Evolutionary conservation across 2,113 vertebrate genomes (phyloP).

Genomic region (Gasterosteus nipponicus): DNA sequence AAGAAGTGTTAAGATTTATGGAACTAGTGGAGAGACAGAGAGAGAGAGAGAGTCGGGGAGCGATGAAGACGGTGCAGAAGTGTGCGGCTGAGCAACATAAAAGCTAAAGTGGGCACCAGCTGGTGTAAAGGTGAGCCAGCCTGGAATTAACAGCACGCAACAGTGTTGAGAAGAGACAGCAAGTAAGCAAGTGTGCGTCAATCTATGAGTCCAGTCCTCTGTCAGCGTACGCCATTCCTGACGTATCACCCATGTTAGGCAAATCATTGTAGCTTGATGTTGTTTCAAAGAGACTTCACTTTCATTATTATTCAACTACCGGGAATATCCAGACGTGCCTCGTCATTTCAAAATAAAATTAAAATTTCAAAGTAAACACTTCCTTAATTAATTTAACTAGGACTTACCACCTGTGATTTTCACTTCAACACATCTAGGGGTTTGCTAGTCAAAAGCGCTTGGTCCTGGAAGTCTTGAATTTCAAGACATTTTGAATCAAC

Average conservation of each 20-base stretch:
- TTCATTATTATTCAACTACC: background rate
- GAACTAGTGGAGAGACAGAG: background rate
- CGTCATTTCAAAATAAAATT: too few relatives aligned
- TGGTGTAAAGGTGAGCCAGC: slow-evolving; percentile 62
- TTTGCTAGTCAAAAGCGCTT: background rate
- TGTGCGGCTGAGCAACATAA: slow-evolving; percentile 54
- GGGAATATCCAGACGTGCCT: background rate
- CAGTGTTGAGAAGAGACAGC: slow-evolving; percentile 14
- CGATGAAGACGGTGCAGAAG: slow-evolving; percentile 9
- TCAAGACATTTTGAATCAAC: background rate
- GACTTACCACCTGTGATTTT: background rate
- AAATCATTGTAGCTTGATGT: background rate
- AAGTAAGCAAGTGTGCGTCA: slow-evolving; percentile 15
- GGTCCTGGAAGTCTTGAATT: background rate
- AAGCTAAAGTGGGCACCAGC: slow-evolving; percentile 63
- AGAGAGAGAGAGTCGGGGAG: background rate
- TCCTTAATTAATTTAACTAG: background rate
- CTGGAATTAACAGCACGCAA: slow-evolving; percentile 47
- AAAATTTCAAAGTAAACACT: too few relatives aligned
- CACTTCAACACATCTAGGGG: background rate
- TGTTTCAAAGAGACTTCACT: background rate
- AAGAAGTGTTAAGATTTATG: slow-evolving; percentile 34
- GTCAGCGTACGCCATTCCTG: background rate
- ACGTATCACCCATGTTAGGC: background rate
- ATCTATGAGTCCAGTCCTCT: slow-evolving; percentile 7